These are phyloP conservation scores for Pseudoatta argentina DNA, from an alignment of 1,140 invertebrate genomes.

Conservation along the genomic window DNA sequence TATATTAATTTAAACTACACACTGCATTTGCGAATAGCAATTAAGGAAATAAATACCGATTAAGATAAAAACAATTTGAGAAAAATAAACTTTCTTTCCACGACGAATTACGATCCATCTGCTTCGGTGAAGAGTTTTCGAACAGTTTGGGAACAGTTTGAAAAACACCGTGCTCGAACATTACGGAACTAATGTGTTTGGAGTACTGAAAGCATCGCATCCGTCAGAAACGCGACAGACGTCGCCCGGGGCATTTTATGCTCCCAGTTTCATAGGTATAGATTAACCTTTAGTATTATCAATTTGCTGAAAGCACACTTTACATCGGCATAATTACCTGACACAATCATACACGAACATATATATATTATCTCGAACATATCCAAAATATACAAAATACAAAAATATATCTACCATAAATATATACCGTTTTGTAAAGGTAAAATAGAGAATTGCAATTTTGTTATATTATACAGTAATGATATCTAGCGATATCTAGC, in stretches of 20 bases:
- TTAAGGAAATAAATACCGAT: too few relatives aligned
- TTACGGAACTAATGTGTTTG: conserved; percentile 50
- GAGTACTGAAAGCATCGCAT: conserved; percentile 50
- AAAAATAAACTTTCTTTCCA: not conserved
- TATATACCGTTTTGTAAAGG: not conserved
- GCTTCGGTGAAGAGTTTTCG: not conserved
- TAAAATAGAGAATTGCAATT: not conserved
- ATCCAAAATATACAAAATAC: conserved; percentile 5
- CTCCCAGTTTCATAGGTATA: not conserved
- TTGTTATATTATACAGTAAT: not conserved
- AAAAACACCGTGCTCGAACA: conserved; percentile 55
- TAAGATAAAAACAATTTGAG: not conserved
- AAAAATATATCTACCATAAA: not conserved
- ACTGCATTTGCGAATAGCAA: too few relatives aligned
- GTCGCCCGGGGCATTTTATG: not conserved
- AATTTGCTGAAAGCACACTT: conserved; percentile 33
- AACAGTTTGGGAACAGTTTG: conserved; percentile 39
- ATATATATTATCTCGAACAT: not conserved
- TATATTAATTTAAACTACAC: too few relatives aligned
- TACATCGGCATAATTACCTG: not conserved
- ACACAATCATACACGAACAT: not conserved
- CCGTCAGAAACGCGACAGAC: conserved; percentile 16
- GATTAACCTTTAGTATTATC: not conserved
- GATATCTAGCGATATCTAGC: not conserved
- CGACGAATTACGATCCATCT: not conserved